Percentiles rank a stretch among this genome's conserved stretches.
Conservation (phyloP, 2,797 vertebrate genomes). For the Psittacula derbiana region DNA sequence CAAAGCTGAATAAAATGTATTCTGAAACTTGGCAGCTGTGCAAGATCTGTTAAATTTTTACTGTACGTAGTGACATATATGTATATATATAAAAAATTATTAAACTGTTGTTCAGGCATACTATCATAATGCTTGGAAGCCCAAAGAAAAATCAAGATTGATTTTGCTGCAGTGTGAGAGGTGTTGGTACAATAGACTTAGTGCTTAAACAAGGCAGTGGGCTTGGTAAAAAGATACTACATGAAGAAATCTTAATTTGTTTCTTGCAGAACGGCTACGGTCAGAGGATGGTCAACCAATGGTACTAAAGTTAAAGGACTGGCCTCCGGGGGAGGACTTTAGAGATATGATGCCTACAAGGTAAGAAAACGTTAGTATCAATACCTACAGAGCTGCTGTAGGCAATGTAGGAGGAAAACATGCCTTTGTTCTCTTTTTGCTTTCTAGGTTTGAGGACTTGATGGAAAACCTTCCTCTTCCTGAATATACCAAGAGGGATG, state of each 20-base stretch:
- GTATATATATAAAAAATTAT: neutral
- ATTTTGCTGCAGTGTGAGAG: neutral
- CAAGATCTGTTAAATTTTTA: neutral
- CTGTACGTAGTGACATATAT: neutral
- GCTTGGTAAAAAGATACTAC: neutral
- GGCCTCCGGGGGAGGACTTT: conserved; percentile 96
- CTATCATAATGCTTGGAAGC: neutral
- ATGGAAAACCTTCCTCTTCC: conserved; percentile 98
- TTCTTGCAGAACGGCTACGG: conserved; percentile 86
- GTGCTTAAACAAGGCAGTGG: neutral
- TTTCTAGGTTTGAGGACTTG: conserved; percentile 91
- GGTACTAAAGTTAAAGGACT: conserved; percentile 98
- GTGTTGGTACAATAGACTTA: neutral
- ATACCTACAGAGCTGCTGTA: neutral
- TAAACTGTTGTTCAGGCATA: neutral
- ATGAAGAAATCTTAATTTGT: neutral
- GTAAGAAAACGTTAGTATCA: conserved; percentile 69
- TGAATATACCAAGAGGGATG: conserved; percentile 98
- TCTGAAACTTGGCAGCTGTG: neutral
- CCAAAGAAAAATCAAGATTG: neutral
- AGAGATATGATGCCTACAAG: conserved; percentile 98
- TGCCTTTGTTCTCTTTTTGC: neutral
- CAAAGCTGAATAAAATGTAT: neutral
- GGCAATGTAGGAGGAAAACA: neutral
- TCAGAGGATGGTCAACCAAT: conserved; percentile 91